Percentiles rank a stretch among this genome's conserved stretches.
Evolutionary conservation across 2,113 vertebrate species (phyloP).

Genomic region (Chaenocephalus aceratus): DNA sequence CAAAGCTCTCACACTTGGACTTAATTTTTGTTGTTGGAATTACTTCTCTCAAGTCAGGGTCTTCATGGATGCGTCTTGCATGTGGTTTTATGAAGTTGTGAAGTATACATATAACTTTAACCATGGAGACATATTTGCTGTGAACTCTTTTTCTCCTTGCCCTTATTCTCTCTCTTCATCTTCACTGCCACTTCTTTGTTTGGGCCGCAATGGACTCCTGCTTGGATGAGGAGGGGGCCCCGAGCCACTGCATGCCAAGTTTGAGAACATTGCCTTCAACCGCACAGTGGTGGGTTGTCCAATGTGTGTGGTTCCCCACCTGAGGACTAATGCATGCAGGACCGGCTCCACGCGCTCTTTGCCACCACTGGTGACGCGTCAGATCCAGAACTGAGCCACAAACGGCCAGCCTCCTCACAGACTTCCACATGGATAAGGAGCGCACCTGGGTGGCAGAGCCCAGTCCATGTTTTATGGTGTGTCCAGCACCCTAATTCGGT

Average conservation of each 20-base stretch:
- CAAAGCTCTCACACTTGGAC: slow-evolving; percentile 39
- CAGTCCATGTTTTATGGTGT: slow-evolving; percentile 93
- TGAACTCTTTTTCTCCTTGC: slow-evolving; percentile 49
- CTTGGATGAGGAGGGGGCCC: slow-evolving; percentile 79
- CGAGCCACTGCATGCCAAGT: slow-evolving; percentile 89
- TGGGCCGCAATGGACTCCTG: slow-evolving; percentile 85
- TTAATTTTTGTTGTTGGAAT: slow-evolving; percentile 41
- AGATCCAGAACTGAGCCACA: slow-evolving; percentile 84
- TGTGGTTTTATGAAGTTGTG: slow-evolving; percentile 21
- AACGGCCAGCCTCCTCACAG: slow-evolving; percentile 89
- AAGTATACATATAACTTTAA: slow-evolving; percentile 37
- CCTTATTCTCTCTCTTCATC: slow-evolving; percentile 48
- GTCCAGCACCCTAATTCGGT: slow-evolving; percentile 92
- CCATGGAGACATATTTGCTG: slow-evolving; percentile 78
- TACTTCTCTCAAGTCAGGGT: slow-evolving; percentile 43
- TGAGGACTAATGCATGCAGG: slow-evolving; percentile 93
- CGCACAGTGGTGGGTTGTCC: slow-evolving; percentile 78
- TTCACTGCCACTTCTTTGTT: slow-evolving; percentile 46
- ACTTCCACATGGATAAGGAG: slow-evolving; percentile 93
- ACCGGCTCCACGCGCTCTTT: slow-evolving; percentile 85
- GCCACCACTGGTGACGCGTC: slow-evolving; percentile 88
- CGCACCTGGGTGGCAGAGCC: slow-evolving; percentile 98
- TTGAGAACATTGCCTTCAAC: slow-evolving; percentile 92
- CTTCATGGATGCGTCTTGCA: slow-evolving; percentile 20
- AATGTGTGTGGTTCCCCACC: slow-evolving; percentile 89